Evolutionary conservation across 2,888 invertebrate species (phyloP).

Genomic region (Prosapia bicincta): DNA sequence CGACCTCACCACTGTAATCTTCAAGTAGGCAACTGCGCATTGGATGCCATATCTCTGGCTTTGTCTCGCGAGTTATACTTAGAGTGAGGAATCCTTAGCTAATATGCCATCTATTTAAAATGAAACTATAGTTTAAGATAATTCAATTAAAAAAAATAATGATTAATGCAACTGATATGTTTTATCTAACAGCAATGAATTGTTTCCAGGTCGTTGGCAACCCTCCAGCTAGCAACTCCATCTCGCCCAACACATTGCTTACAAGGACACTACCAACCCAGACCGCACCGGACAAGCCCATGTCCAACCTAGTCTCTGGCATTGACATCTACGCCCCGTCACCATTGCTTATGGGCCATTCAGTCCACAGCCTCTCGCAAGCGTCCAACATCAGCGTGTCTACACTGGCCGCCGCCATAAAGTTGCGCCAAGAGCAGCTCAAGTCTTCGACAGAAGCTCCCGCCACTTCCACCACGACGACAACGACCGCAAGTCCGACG

Average conservation of each 20-base stretch:
- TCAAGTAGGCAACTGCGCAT: no score
- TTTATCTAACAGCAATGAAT: no score
- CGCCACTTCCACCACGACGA: constrained; percentile 47
- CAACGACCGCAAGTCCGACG: constrained; percentile 46
- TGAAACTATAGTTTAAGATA: no score
- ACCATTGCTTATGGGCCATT: constrained; percentile 47
- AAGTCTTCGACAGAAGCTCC: constrained; percentile 46
- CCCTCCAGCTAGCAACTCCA: not conserved
- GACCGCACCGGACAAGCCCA: not conserved
- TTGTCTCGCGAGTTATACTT: no score
- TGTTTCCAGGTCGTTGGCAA: constrained; percentile 22
- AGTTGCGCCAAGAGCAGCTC: constrained; percentile 24
- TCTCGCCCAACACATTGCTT: constrained; percentile 27
- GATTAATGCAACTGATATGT: no score
- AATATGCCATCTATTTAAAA: no score
- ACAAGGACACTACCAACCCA: constrained; percentile 27
- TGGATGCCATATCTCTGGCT: no score
- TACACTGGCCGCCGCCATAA: constrained; percentile 71
- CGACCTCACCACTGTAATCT: no score
- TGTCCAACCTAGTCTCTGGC: constrained; percentile 5
- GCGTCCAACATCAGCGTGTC: constrained; percentile 77
- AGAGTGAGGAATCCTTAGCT: no score
- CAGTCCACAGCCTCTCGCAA: constrained; percentile 55
- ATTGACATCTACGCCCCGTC: constrained; percentile 37
- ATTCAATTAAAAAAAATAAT: no score